Evolutionary conservation across 2,888 invertebrate species (phyloP).

Genomic region (Cephus nigrinus): DNA sequence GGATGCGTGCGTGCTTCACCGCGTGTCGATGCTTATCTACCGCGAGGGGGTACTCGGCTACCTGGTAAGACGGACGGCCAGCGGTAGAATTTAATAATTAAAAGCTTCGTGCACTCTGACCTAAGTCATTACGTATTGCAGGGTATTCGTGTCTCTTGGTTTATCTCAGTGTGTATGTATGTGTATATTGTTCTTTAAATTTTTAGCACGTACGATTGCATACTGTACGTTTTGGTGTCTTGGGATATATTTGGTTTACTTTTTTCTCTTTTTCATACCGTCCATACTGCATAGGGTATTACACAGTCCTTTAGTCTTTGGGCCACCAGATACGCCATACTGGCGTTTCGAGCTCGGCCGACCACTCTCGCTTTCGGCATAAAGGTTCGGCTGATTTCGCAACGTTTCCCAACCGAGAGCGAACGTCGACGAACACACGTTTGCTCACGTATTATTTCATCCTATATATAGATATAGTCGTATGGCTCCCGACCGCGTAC

Average conservation of each 20-base stretch:
- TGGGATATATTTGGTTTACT: background rate
- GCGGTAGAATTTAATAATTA: background rate
- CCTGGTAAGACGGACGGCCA: background rate
- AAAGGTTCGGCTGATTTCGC: slow-evolving; percentile 46
- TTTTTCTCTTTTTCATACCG: background rate
- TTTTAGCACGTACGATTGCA: background rate
- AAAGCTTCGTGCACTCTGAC: background rate
- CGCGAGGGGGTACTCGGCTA: background rate
- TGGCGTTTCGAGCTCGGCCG: background rate
- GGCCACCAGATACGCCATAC: background rate
- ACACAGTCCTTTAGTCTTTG: background rate
- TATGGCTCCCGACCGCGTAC: slow-evolving; percentile 25
- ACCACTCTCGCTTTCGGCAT: slow-evolving; percentile 36
- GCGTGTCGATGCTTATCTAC: background rate
- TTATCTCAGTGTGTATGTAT: background rate
- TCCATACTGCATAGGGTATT: background rate
- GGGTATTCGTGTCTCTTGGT: background rate
- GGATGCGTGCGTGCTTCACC: background rate
- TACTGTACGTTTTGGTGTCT: background rate
- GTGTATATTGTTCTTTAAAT: background rate
- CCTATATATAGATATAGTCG: slow-evolving; percentile 33
- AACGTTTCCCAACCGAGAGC: slow-evolving; percentile 51
- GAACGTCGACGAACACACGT: slow-evolving; percentile 20
- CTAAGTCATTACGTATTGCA: background rate
- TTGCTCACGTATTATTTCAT: slow-evolving; percentile 47